Conservation (phyloP, 1,140 invertebrate genomes). For the Helicoverpa zea region DNA sequence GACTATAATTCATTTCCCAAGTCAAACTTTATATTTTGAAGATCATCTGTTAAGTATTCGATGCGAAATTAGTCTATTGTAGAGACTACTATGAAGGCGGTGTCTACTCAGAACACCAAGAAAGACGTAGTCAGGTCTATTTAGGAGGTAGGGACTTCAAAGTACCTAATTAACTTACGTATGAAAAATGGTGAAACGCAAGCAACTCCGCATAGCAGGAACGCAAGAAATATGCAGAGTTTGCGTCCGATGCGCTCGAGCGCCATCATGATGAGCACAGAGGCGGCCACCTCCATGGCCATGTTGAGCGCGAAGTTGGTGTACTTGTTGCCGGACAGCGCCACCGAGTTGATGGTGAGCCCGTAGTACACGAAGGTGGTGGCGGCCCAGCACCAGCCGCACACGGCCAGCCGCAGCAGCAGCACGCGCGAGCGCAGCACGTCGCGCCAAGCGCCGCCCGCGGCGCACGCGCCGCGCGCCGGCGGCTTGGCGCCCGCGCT, state of each 20-base stretch:
- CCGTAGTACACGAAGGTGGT: conserved; percentile 93
- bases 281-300: conserved; percentile 91
- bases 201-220: conserved; percentile 88
- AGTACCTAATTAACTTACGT: conserved; percentile 61
- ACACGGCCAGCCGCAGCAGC: conserved; percentile 76
- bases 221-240: conserved; percentile 87
- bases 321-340: conserved; percentile 90
- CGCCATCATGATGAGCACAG: conserved; percentile 89
- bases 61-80: no score
- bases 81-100: no score
- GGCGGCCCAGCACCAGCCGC: conserved; percentile 90
- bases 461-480: conserved; percentile 48
- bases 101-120: no score
- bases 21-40: no score
- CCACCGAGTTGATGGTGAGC: conserved; percentile 92
- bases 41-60: no score
- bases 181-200: conserved; percentile 77
- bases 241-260: conserved; percentile 90
- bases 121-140: no score
- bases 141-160: no score
- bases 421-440: conserved; percentile 88
- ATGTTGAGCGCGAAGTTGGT: conserved; percentile 91
- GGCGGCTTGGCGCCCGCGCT: conserved; percentile 43
- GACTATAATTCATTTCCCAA: no score
- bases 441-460: conserved; percentile 73